These are phyloP conservation scores for Mormyrops boulengeri DNA, from an alignment of 2,797 vertebrate species.

Conservation along the genomic window DNA sequence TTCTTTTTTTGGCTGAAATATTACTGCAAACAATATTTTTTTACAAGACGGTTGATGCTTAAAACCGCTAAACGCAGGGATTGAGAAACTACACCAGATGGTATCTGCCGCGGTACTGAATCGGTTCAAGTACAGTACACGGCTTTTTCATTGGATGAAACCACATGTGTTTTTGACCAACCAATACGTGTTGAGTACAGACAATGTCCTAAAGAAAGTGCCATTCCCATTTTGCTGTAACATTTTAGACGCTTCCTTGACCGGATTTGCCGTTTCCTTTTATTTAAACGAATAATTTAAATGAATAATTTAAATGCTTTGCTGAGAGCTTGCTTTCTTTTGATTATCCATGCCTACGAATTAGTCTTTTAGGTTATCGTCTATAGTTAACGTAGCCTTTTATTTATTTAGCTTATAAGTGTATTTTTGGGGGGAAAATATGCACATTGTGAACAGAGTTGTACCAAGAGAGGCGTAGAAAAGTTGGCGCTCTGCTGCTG, in stretches of 20 bases:
- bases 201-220: neutral
- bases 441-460: neutral
- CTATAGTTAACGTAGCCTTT: neutral
- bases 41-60: neutral
- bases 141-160: neutral
- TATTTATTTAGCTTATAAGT: conserved; percentile 6
- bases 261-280: neutral
- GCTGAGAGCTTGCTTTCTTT: neutral
- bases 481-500: neutral
- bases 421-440: neutral
- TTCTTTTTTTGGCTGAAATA: neutral
- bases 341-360: neutral
- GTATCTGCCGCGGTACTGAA: neutral
- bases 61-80: neutral
- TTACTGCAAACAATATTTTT: neutral
- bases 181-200: neutral
- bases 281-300: neutral
- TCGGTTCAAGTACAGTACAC: neutral
- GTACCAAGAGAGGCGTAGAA: neutral
- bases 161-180: neutral
- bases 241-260: neutral
- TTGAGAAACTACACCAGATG: neutral
- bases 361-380: neutral
- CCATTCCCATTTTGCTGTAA: neutral
- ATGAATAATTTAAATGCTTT: neutral